Evolutionary conservation across 2,888 invertebrate species (phyloP), one percentile per base, ranked within the genome.

Genomic region (Chrysolina oricalcia): DNA sequence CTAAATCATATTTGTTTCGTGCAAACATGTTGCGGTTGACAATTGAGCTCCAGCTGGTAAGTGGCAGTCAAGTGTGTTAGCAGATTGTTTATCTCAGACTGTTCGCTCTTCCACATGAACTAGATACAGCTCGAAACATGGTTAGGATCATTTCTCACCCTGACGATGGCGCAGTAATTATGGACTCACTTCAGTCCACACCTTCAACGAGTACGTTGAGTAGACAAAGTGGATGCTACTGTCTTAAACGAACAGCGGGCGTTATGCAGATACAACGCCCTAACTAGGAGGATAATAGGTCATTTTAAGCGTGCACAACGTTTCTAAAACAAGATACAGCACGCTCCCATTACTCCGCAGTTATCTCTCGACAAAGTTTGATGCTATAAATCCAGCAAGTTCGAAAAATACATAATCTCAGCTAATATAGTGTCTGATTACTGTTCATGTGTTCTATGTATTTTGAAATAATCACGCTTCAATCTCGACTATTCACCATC

Each of bases 181-280:
- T 64, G 53, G 63, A 68, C 73, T 50, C 62, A 69, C 68, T 73
- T 73, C 40, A 63, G 68, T 73, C 50, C 68, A 73, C 73, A 73
- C 68, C 43, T 68, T 21, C 23, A 59, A 72, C 41, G 43, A 56
- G 72, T 43, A 23, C 43, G 72, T 48, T 69, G 68, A 41, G 11
- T 43, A 69, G 50, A 27, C 68, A 53, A 53, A 73, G 50, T 56
- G 53, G 50, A n/a, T 50, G 50, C 41, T 40, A 69, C 69, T 69
- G 73, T 64, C 64, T 73, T 64, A 35, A 69, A 69, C 63, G 63
- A 73, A 69, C 68, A 72, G 46, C 35, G 43, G 17, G 35, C 15
- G 35, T 4, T 27, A 15, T 59, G 59, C 9, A 35, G 59, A 59
- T n/a, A 17, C 59, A 35, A 27, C 23, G 59, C n/a, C 59, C 15